phyloP scores from a whole-genome alignment of 2,888 invertebrate species.

The Ichneumon xanthorius region DNA sequence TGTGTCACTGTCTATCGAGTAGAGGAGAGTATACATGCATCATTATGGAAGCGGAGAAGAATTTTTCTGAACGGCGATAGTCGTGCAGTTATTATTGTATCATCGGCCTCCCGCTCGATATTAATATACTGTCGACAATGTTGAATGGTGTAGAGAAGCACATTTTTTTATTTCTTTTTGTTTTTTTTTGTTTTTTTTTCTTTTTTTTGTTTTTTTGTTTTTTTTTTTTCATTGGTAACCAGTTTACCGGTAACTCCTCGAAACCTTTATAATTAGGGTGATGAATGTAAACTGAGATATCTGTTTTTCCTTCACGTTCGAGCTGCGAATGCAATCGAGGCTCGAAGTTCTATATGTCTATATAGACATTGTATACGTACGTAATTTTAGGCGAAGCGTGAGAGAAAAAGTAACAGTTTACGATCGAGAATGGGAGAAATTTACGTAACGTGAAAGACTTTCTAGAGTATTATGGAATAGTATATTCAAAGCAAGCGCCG shows the following conservation, averaged over 20 bases:
- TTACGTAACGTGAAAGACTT: conserved; percentile 64
- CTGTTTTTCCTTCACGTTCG: not conserved
- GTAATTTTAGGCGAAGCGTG: conserved; percentile 28
- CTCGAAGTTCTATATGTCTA: not conserved
- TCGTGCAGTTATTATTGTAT: not conserved
- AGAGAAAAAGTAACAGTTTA: conserved; percentile 18
- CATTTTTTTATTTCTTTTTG: not conserved
- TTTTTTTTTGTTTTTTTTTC: too few species aligned
- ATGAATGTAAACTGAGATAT: not conserved
- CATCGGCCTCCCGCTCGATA: not conserved
- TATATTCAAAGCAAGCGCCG: conserved; percentile 7
- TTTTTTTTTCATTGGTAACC: not conserved
- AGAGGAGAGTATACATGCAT: not conserved
- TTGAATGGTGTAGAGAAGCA: not conserved
- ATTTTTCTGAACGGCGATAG: not conserved
- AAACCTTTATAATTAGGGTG: not conserved
- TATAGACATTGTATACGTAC: not conserved
- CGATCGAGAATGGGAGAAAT: conserved; percentile 38
- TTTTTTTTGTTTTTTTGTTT: too few species aligned
- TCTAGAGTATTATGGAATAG: conserved; percentile 55
- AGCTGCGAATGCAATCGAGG: not conserved
- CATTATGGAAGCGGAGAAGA: conserved; percentile 11
- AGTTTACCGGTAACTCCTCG: not conserved
- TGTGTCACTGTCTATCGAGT: conserved; percentile 30
- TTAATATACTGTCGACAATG: not conserved